These are phyloP conservation scores for Sisor rabdophorus DNA, from an alignment of 2,113 vertebrate genomes.

Conservation along the genomic window DNA sequence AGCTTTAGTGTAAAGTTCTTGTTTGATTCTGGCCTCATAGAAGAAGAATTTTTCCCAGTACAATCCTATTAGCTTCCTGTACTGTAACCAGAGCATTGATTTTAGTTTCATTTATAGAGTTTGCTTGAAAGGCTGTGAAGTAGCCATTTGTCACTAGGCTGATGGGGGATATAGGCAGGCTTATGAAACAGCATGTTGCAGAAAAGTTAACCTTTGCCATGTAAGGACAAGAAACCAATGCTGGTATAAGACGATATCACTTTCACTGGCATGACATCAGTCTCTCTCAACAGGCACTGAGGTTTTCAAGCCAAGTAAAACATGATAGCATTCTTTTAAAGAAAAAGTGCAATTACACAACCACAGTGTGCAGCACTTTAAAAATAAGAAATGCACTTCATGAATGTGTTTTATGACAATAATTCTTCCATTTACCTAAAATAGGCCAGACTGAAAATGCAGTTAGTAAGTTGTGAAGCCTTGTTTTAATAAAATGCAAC, in stretches of 20 bases:
- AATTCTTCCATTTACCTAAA: slow-evolving; percentile 10
- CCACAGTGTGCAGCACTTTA: slow-evolving; percentile 23
- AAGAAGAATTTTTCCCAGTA: slow-evolving; percentile 18
- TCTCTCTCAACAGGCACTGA: slow-evolving; percentile 47
- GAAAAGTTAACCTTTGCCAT: slow-evolving; percentile 44
- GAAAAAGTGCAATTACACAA: slow-evolving; percentile 46
- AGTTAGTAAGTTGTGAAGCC: background rate
- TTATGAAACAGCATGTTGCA: slow-evolving; percentile 26
- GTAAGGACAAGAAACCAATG: slow-evolving; percentile 48
- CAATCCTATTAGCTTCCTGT: slow-evolving; percentile 18
- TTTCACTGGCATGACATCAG: slow-evolving; percentile 52
- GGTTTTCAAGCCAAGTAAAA: slow-evolving; percentile 42
- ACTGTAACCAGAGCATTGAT: slow-evolving; percentile 32
- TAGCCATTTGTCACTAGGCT: slow-evolving; percentile 27
- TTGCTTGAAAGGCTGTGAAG: slow-evolving; percentile 34
- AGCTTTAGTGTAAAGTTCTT: background rate
- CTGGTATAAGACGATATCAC: slow-evolving; percentile 41
- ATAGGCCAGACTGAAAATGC: slow-evolving; percentile 7
- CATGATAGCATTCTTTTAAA: slow-evolving; percentile 48
- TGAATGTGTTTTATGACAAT: slow-evolving; percentile 4
- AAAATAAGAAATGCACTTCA: slow-evolving; percentile 35
- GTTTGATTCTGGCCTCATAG: slow-evolving; percentile 9
- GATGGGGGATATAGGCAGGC: background rate
- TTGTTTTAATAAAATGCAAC: slow-evolving; percentile 17
- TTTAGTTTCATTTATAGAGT: slow-evolving; percentile 27